phyloP scores from a whole-genome alignment of 2,113 vertebrate genomes.

The Myiozetetes cayanensis region DNA sequence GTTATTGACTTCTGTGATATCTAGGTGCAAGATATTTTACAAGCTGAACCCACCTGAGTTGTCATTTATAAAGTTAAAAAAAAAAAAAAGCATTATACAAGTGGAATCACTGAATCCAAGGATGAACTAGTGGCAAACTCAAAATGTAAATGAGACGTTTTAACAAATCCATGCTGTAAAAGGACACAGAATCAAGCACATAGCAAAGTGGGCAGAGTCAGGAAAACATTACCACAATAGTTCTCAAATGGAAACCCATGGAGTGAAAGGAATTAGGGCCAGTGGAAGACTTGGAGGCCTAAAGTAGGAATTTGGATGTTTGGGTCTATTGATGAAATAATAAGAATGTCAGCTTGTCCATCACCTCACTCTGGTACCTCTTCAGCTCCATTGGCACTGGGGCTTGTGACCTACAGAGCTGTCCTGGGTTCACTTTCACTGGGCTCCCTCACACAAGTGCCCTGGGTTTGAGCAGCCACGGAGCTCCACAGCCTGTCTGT shows the following conservation, averaged over 20 bases:
- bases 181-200: not conserved
- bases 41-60: not conserved
- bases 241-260: not conserved
- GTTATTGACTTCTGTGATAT: not conserved
- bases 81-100: not conserved
- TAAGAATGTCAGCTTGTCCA: not conserved
- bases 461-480: accelerated
- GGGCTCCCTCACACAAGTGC: not conserved
- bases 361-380: not conserved
- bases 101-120: not conserved
- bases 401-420: not conserved
- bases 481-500: not conserved
- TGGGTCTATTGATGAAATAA: not conserved
- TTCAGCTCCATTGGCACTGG: not conserved
- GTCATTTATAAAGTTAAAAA: not conserved
- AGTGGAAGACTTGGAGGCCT: not conserved
- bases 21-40: not conserved
- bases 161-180: not conserved
- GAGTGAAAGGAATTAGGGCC: not conserved
- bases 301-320: not conserved
- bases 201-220: not conserved
- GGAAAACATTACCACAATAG: not conserved
- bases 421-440: not conserved
- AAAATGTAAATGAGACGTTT: not conserved
- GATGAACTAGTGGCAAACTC: not conserved